Conservation (phyloP, 2,797 vertebrate genomes). For the Protosalanx chinensis region DNA sequence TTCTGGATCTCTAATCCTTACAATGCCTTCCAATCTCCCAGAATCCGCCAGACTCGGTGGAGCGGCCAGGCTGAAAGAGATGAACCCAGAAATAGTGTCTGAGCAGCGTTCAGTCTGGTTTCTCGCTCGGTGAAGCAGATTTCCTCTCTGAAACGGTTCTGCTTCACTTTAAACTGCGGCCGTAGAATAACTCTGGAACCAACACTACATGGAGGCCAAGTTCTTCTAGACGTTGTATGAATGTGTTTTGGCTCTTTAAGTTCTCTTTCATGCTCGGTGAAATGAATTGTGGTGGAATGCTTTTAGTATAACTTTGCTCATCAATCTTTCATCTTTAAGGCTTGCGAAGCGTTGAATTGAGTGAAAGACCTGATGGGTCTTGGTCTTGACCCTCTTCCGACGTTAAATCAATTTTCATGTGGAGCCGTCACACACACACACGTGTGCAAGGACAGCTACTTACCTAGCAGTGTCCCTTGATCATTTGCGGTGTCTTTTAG, state of each 20-base stretch:
- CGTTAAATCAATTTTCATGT: conserved; percentile 22
- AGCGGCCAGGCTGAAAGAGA: conserved; percentile 27
- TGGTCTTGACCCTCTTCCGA: conserved; percentile 30
- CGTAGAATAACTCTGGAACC: neutral
- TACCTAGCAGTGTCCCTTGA: neutral
- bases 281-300: conserved; percentile 15
- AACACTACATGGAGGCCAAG: neutral
- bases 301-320: conserved; percentile 25
- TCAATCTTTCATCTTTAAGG: conserved; percentile 41
- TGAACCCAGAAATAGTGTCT: conserved; percentile 21
- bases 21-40: neutral
- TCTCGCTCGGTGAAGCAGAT: conserved; percentile 9
- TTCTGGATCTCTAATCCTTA: neutral
- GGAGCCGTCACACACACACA: conserved; percentile 25
- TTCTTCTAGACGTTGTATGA: conserved; percentile 18
- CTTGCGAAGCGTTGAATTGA: conserved; percentile 18
- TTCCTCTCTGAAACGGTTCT: conserved; percentile 27
- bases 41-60: conserved; percentile 20
- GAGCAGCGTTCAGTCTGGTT: conserved; percentile 31
- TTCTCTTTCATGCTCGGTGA: conserved; percentile 24
- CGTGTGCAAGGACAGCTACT: conserved; percentile 19
- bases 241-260: conserved; percentile 9
- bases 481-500: neutral
- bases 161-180: conserved; percentile 7
- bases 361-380: conserved; percentile 14